A percentile compares a stretch with the other conserved stretches of the same genome.
Evolutionary conservation across 1,140 invertebrate genomes (phyloP).

Genomic region (Sipha flava): DNA sequence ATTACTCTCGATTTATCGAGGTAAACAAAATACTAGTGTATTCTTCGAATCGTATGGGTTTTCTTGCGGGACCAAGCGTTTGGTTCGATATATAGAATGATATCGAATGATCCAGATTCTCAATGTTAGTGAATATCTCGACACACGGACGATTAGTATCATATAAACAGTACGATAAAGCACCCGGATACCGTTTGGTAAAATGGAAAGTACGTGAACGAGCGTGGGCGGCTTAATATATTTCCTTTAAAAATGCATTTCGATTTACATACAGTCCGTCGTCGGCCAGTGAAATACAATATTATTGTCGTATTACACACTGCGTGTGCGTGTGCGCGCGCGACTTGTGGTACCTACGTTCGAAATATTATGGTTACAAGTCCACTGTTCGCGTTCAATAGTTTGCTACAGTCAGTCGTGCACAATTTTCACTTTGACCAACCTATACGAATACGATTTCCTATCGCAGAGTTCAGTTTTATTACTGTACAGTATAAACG

Average conservation of each 20-base stretch:
- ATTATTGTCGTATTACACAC: no score
- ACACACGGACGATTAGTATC: no score
- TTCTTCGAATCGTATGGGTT: no score
- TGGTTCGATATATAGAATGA: no score
- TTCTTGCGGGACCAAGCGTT: no score
- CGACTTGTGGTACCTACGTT: background rate
- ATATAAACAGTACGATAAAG: no score
- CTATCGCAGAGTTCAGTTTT: background rate
- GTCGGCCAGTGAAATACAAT: background rate
- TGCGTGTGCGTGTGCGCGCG: no score
- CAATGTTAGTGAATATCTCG: no score
- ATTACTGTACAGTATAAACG: background rate
- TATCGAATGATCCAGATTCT: no score
- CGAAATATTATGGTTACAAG: background rate
- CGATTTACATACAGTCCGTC: background rate
- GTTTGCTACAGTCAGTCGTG: background rate
- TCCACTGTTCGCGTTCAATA: background rate
- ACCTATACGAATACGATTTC: background rate
- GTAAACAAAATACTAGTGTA: no score
- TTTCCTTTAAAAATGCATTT: background rate
- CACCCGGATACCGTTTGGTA: background rate
- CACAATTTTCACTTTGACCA: background rate
- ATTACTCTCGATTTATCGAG: no score
- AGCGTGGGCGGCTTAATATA: background rate
- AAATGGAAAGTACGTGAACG: constrained; percentile 14